These are phyloP conservation scores for Charaxes varanes DNA, from an alignment of 1,140 invertebrate species.

Conservation along the genomic window DNA sequence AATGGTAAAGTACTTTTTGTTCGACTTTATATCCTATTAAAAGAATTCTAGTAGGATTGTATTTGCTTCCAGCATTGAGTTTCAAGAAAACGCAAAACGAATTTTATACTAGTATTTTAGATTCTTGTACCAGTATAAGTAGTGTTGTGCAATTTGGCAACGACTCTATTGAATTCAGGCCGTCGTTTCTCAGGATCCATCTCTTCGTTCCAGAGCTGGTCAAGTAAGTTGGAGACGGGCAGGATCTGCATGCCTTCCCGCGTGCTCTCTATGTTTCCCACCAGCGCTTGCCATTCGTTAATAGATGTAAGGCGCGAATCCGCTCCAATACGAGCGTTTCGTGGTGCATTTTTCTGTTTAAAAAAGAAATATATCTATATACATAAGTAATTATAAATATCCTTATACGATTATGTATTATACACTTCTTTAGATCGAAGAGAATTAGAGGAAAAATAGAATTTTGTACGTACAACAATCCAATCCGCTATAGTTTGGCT, in stretches of 20 bases:
- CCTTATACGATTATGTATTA: too few relatives aligned
- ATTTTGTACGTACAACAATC: conserved; percentile 62
- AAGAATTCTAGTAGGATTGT: too few relatives aligned
- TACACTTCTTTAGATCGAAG: background rate
- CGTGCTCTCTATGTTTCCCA: conserved; percentile 75
- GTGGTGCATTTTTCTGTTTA: conserved; percentile 77
- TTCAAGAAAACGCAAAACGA: conserved; percentile 3
- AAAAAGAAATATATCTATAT: background rate
- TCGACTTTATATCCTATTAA: too few relatives aligned
- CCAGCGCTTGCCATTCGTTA: conserved; percentile 77
- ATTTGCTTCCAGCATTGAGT: too few relatives aligned
- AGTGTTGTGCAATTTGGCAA: conserved; percentile 74
- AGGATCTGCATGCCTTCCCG: conserved; percentile 76
- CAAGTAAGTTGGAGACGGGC: conserved; percentile 84
- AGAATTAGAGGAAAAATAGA: too few relatives aligned
- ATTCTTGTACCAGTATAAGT: conserved; percentile 35
- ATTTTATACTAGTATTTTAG: too few relatives aligned
- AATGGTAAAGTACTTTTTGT: too few relatives aligned
- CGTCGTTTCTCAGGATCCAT: conserved; percentile 62
- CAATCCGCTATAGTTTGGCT: conserved; percentile 78
- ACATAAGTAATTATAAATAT: too few relatives aligned
- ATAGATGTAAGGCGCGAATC: conserved; percentile 86
- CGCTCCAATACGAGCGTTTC: conserved; percentile 82
- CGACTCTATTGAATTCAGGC: conserved; percentile 52
- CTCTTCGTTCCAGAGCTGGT: conserved; percentile 84